Evolutionary conservation across 2,888 invertebrate genomes (phyloP).

Genomic region (Chironomus riparius): DNA sequence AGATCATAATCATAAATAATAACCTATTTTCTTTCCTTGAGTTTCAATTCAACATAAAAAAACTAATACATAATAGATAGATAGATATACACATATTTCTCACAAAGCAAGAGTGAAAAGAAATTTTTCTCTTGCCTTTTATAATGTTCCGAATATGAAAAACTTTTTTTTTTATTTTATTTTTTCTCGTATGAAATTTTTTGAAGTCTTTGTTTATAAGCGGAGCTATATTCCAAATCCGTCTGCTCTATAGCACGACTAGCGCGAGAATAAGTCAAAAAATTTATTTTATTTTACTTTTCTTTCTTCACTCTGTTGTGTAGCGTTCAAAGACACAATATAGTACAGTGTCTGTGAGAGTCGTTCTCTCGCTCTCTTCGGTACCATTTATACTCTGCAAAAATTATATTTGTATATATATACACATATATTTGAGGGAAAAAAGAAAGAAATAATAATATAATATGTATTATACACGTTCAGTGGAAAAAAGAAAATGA

Average conservation of each 20-base stretch:
- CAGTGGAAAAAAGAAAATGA: constrained; percentile 5
- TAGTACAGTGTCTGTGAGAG: background rate
- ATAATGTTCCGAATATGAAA: background rate
- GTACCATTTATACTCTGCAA: background rate
- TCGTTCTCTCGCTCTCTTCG: no score
- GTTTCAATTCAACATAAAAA: constrained; percentile 7
- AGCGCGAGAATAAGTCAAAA: constrained; percentile 14
- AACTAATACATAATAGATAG: constrained; percentile 18
- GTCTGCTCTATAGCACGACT: background rate
- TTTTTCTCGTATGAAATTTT: constrained; percentile 11
- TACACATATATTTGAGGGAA: background rate
- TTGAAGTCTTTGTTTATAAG: constrained; percentile 17
- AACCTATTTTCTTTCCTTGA: constrained; percentile 22
- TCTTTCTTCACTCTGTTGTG: background rate
- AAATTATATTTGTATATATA: background rate
- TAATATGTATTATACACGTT: background rate
- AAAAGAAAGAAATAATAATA: background rate
- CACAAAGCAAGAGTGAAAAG: constrained; percentile 11
- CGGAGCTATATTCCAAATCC: background rate
- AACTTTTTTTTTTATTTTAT: background rate
- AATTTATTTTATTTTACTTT: background rate
- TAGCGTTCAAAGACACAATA: background rate
- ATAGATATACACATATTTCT: constrained; percentile 10
- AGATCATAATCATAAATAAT: constrained; percentile 8
- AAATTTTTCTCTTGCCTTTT: background rate